These are phyloP conservation scores for Ceratina australensis DNA, from an alignment of 1,140 invertebrate species.

Conservation along the genomic window DNA sequence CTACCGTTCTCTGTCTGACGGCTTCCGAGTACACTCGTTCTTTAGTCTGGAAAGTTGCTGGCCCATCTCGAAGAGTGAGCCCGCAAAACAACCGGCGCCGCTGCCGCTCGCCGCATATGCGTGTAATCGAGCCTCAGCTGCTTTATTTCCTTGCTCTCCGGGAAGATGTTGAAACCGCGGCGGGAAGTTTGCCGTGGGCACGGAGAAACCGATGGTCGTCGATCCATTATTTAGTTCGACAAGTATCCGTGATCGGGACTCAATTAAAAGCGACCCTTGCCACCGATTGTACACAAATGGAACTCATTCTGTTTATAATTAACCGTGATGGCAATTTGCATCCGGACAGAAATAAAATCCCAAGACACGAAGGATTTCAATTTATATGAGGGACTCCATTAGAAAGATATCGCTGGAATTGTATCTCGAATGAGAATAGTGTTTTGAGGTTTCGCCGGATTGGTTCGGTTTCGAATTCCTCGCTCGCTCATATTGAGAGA, in stretches of 20 bases:
- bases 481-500: background rate
- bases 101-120: constrained; percentile 10
- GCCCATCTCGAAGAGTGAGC: constrained; percentile 46
- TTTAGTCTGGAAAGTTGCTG: constrained; percentile 56
- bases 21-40: constrained; percentile 43
- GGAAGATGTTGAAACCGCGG: background rate
- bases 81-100: constrained; percentile 37
- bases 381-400: constrained; percentile 3
- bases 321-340: constrained; percentile 11
- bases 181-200: background rate
- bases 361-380: background rate
- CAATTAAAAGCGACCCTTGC: background rate
- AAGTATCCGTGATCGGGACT: background rate
- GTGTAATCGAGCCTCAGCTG: constrained; percentile 19
- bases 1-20: background rate
- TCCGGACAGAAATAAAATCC: background rate
- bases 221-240: background rate
- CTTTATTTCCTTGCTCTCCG: constrained; percentile 21
- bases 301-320: background rate
- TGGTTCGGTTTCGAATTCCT: background rate
- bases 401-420: background rate
- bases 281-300: background rate
- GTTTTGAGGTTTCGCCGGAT: too few species aligned
- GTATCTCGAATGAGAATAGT: background rate
- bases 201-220: background rate